phyloP scores from a whole-genome alignment of 2,113 vertebrate genomes.

The Ancistrus triradiatus region DNA sequence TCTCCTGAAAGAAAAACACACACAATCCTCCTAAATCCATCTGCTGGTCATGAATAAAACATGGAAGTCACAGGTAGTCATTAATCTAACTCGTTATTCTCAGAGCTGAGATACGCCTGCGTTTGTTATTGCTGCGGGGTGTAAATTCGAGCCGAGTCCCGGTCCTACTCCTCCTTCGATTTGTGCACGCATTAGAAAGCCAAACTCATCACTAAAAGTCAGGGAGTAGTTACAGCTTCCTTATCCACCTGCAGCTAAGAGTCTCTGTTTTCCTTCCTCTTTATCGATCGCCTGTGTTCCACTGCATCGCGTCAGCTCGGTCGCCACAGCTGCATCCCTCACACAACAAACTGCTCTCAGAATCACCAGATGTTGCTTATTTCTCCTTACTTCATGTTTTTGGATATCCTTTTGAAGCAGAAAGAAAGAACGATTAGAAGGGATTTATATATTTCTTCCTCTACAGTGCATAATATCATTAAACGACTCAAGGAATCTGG shows the following conservation, averaged over 20 bases:
- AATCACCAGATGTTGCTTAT: not conserved
- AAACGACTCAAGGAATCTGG: too few species aligned
- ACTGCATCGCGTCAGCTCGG: not conserved
- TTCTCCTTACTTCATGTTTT: too few species aligned
- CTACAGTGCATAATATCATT: too few species aligned
- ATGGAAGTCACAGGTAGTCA: conserved; percentile 35
- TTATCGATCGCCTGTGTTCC: not conserved
- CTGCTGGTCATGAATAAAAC: conserved; percentile 41
- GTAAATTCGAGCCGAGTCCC: too few species aligned
- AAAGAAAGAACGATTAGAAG: too few species aligned
- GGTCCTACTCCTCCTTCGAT: not conserved
- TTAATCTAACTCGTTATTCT: conserved; percentile 41
- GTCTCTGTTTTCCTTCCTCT: not conserved
- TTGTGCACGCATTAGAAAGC: not conserved
- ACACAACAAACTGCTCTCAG: not conserved
- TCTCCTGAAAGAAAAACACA: conserved; percentile 3
- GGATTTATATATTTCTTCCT: too few species aligned
- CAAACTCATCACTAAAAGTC: not conserved
- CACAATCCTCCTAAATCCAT: conserved; percentile 26
- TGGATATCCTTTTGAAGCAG: too few species aligned
- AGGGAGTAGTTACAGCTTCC: not conserved
- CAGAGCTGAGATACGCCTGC: too few species aligned
- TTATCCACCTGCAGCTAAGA: not conserved
- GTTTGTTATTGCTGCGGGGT: not conserved
- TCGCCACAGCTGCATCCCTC: not conserved